phyloP scores from a whole-genome alignment of 2,113 vertebrate genomes.

The Gnathonemus echidnorhynchus region DNA sequence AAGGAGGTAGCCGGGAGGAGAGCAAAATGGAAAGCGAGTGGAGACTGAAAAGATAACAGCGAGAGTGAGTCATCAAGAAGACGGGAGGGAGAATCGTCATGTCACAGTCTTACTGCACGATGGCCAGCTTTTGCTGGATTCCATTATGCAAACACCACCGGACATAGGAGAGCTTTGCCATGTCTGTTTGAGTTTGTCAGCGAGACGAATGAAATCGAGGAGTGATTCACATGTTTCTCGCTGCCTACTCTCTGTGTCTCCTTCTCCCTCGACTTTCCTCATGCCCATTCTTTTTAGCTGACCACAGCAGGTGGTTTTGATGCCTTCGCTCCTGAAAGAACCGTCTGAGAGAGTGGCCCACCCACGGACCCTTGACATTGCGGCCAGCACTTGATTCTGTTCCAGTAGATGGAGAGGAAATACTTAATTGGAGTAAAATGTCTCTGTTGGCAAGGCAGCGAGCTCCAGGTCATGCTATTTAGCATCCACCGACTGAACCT shows the following conservation, averaged over 20 bases:
- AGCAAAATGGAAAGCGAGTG: background rate
- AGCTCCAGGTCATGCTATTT: background rate
- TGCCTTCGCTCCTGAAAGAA: slow-evolving; percentile 14
- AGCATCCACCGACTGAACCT: background rate
- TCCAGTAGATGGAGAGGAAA: background rate
- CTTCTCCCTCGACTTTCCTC: background rate
- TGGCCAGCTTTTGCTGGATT: background rate
- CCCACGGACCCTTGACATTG: slow-evolving; percentile 10
- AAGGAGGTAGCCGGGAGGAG: background rate
- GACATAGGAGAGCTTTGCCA: background rate
- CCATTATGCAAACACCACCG: slow-evolving; percentile 18
- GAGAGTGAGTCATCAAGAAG: slow-evolving; percentile 16
- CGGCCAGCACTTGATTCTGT: background rate
- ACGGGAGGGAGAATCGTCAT: background rate
- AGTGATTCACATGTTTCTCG: background rate
- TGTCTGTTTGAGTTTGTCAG: background rate
- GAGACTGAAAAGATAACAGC: background rate
- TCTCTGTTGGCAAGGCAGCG: background rate
- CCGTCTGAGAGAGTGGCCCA: background rate
- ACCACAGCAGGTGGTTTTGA: slow-evolving; percentile 8
- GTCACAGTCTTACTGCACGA: background rate
- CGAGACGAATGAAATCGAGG: background rate
- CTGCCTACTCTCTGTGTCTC: background rate
- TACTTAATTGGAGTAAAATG: background rate
- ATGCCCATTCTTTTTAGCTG: background rate